A percentile compares a stretch with the other conserved stretches of the same genome.
These are phyloP conservation scores for Leontocebus nigricollis DNA, from an alignment of 2,797 vertebrate species.

Conservation along the genomic window DNA sequence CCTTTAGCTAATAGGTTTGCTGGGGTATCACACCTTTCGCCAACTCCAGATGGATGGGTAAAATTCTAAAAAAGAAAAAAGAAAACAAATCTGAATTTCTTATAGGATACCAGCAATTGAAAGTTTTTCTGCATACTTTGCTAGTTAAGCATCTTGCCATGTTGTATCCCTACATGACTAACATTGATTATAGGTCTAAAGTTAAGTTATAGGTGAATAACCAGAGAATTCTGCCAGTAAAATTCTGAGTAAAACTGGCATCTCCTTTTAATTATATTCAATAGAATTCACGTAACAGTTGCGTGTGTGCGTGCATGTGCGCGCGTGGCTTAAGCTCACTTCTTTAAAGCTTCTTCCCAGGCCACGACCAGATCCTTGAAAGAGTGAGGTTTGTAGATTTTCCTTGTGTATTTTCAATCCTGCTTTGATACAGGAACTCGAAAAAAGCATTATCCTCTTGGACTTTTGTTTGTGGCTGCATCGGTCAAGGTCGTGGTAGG, in stretches of 20 bases:
- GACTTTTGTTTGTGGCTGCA: not conserved
- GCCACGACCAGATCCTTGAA: not conserved
- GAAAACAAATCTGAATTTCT: slow-evolving; percentile 52
- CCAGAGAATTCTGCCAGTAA: slow-evolving; percentile 5
- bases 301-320: no score
- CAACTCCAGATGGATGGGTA: slow-evolving; percentile 88
- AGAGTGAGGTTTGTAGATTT: not conserved
- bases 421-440: not conserved
- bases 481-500: not conserved
- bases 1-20: slow-evolving; percentile 90
- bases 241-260: slow-evolving; percentile 22
- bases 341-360: not conserved
- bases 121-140: slow-evolving; percentile 45
- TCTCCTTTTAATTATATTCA: not conserved
- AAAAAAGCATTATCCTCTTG: not conserved
- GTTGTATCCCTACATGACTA: not conserved
- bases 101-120: slow-evolving; percentile 5
- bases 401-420: not conserved
- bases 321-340: not conserved
- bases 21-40: slow-evolving; percentile 90
- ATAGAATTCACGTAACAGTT: not conserved
- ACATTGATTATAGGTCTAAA: not conserved
- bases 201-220: slow-evolving; percentile 51
- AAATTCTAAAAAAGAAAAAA: slow-evolving; percentile 90
- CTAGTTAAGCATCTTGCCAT: not conserved